Evolutionary conservation across 2,113 vertebrate genomes (phyloP).

Genomic region (Emydocephalus ijimae): DNA sequence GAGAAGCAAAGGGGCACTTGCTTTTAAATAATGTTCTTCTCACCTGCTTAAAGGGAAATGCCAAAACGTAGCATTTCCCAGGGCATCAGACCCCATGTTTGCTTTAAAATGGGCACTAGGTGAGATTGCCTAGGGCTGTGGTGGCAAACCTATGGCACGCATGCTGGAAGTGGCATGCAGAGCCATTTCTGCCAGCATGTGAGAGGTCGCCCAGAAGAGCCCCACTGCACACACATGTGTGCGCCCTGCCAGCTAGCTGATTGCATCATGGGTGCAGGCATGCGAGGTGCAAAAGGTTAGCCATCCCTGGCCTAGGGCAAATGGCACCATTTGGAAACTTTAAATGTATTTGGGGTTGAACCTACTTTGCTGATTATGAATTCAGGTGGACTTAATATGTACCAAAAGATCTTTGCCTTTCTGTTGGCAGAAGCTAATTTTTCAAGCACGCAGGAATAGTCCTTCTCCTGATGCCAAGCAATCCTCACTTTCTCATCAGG

Average conservation of each 20-base stretch:
- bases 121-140: not conserved
- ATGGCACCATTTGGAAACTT: not conserved
- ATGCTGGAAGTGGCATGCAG: too few relatives aligned
- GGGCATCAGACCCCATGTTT: not conserved
- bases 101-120: not conserved
- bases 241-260: too few relatives aligned
- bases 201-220: too few relatives aligned
- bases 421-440: not conserved
- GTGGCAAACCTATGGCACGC: too few relatives aligned
- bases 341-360: not conserved
- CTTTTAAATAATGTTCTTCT: not conserved
- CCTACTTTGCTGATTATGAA: not conserved
- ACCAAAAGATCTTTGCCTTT: not conserved
- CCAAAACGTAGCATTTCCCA: not conserved
- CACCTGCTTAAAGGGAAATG: constrained; percentile 9
- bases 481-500: not conserved
- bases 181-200: too few relatives aligned
- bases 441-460: not conserved
- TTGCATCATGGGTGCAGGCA: too few relatives aligned
- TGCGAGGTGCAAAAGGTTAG: too few relatives aligned
- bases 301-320: not conserved
- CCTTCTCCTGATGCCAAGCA: not conserved
- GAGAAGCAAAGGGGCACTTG: too few relatives aligned
- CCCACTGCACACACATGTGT: too few relatives aligned
- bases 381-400: not conserved